These are phyloP conservation scores for Xenopus tropicalis DNA, from an alignment of 2,113 vertebrate species.

Conservation along the genomic window DNA sequence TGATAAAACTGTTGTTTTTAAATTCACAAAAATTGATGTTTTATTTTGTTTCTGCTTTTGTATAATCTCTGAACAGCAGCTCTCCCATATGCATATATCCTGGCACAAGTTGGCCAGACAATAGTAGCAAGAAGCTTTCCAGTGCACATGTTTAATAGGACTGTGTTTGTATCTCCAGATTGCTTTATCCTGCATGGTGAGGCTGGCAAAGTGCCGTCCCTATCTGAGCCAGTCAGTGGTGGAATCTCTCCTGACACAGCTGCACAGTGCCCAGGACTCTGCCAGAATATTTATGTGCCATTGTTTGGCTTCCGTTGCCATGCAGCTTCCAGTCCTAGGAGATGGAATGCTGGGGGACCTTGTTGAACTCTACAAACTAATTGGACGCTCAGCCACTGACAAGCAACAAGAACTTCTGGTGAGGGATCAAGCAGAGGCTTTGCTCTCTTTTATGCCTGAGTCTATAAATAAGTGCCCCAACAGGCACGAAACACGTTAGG, in stretches of 20 bases:
- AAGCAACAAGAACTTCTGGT: constrained; percentile 96
- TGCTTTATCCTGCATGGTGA: constrained; percentile 85
- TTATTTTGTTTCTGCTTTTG: too few species aligned
- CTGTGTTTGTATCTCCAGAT: constrained; percentile 63
- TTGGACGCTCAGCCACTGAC: constrained; percentile 77
- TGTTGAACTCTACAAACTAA: constrained; percentile 85
- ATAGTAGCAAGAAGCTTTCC: not conserved
- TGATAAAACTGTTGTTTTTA: too few species aligned
- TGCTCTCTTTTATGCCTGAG: too few species aligned
- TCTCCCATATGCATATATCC: too few species aligned
- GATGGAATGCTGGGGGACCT: constrained; percentile 93
- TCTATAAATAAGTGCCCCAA: too few species aligned
- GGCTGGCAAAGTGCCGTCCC: constrained; percentile 81
- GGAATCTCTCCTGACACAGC: constrained; percentile 84
- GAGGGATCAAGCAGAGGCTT: constrained; percentile 48
- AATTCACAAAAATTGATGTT: too few species aligned
- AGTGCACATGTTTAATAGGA: not conserved
- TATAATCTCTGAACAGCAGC: too few species aligned
- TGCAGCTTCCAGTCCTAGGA: constrained; percentile 87
- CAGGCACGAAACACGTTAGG: too few species aligned
- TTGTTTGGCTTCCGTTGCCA: constrained; percentile 87
- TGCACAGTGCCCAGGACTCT: constrained; percentile 80
- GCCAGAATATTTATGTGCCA: constrained; percentile 88
- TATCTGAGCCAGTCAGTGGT: constrained; percentile 88
- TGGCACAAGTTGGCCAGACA: too few species aligned